Base-by-base conservation (phyloP, 1,140 invertebrate species). In the Euwallacea fornicatus region DNA sequence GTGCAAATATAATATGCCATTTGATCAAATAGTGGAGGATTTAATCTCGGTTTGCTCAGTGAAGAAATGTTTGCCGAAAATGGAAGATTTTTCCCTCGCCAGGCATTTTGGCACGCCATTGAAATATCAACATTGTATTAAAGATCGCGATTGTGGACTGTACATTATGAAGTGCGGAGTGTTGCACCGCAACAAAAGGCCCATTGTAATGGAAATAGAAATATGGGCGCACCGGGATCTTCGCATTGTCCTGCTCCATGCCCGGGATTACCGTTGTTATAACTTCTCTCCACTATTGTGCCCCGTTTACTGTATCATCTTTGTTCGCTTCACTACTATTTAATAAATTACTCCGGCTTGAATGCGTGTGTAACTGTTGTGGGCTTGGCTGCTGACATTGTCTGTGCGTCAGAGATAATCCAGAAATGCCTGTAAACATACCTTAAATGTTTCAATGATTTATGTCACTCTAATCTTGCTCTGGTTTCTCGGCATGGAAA, bases 131-230 rank as follows among this genome's bases (percentile, higher is more conserved):
- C 69, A 71, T 60, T 71, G 69, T 71, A 71, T 66, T 70, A 70
- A 62, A 16, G n/a, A 50, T 33, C 46, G 62, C 15, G 69, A 7
- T 15, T 15, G 55, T 11, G 55, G 21, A 58, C 55, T 9, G 8
- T 9, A 58, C 9, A 41, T 46, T 66, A 66, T 66, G 63, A 65
- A 71, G 63, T 65, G 69, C 43, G 62, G 62, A 71, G 69, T 64
- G 60, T 60, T 64, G 54, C 55, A 55, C 62, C 54, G 62, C 62
- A 71, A 65, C 62, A 71, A 71, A 71, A 59, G 58, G 42, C 62
- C 69, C 56, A 71, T 71, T 71, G 69, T 71, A 71, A 71, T 71
- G 69, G 69, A 71, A 71, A 71, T 71, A 59, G 69, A 60, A 66
- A 60, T 60, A 60, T 64, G 69, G 69, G 60, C 53, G 53, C 69